Percentiles rank a stretch among this genome's conserved stretches.
Conservation (phyloP, 1,140 invertebrate species). For the Drosophila watanabei region DNA sequence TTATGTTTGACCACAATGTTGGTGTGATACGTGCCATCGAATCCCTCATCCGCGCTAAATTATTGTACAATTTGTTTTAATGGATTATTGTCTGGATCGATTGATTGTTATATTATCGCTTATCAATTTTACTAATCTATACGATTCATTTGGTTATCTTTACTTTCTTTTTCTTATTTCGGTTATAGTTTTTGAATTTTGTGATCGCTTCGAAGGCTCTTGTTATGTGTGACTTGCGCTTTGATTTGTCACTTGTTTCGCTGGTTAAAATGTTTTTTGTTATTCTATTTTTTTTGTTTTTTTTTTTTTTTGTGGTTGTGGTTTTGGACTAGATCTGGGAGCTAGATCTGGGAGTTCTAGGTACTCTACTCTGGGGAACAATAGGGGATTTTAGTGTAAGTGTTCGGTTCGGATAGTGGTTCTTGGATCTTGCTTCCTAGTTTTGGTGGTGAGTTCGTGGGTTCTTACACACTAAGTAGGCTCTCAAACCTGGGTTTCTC, state of each 20-base stretch:
- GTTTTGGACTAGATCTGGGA: conserved; percentile 26
- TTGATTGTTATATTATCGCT: conserved; percentile 41
- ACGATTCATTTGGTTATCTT: background rate
- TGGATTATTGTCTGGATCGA: conserved; percentile 66
- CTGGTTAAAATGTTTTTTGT: conserved; percentile 61
- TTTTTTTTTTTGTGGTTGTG: conserved; percentile 24
- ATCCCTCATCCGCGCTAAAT: conserved; percentile 98
- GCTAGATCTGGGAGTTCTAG: conserved; percentile 24
- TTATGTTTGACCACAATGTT: conserved; percentile 98
- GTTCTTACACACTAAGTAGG: conserved; percentile 21
- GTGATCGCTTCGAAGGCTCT: conserved; percentile 31
- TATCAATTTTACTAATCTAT: conserved; percentile 31
- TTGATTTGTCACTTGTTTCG: conserved; percentile 49
- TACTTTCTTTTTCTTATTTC: conserved; percentile 23
- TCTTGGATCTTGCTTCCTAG: background rate
- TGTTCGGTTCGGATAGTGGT: conserved; percentile 12
- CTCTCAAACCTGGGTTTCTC: background rate
- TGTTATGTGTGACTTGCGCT: conserved; percentile 70
- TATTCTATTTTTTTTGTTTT: conserved; percentile 27
- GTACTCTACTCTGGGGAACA: conserved; percentile 37
- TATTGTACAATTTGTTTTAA: conserved; percentile 84
- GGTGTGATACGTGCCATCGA: conserved; percentile 98
- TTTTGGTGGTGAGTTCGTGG: conserved; percentile 20
- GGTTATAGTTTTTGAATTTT: conserved; percentile 23
- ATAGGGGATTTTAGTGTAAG: conserved; percentile 21